phyloP scores from a whole-genome alignment of 2,113 vertebrate genomes.

The Myocastor coypus region DNA sequence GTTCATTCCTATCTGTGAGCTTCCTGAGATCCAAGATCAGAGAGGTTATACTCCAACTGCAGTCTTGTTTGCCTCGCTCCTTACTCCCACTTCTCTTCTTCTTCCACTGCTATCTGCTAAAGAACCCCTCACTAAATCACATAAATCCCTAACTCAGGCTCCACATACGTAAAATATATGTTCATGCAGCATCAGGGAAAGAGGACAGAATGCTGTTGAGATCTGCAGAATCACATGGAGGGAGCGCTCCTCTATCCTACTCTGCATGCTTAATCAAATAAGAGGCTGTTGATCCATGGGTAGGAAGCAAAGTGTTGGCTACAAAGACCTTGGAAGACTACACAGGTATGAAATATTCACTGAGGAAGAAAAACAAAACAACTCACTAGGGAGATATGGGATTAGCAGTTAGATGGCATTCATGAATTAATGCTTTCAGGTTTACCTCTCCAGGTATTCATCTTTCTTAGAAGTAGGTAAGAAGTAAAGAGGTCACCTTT shows the following conservation, averaged over 20 bases:
- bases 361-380: background rate
- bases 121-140: constrained; percentile 6
- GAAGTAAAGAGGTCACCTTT: background rate
- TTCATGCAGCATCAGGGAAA: background rate
- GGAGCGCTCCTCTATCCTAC: background rate
- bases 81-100: background rate
- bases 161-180: background rate
- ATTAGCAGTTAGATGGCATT: background rate
- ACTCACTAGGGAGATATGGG: background rate
- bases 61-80: background rate
- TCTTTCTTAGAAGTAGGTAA: background rate
- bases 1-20: background rate
- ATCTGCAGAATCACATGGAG: background rate
- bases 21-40: background rate
- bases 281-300: background rate
- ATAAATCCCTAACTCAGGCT: background rate
- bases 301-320: background rate
- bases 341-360: background rate
- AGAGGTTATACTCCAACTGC: background rate
- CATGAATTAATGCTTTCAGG: background rate
- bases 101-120: background rate
- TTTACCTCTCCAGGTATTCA: background rate
- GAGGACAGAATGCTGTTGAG: background rate
- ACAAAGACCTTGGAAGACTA: background rate
- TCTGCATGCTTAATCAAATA: background rate